phyloP scores from a whole-genome alignment of 53 echinoderm and acorn worm genomes.

The Paracentrotus lividus region DNA sequence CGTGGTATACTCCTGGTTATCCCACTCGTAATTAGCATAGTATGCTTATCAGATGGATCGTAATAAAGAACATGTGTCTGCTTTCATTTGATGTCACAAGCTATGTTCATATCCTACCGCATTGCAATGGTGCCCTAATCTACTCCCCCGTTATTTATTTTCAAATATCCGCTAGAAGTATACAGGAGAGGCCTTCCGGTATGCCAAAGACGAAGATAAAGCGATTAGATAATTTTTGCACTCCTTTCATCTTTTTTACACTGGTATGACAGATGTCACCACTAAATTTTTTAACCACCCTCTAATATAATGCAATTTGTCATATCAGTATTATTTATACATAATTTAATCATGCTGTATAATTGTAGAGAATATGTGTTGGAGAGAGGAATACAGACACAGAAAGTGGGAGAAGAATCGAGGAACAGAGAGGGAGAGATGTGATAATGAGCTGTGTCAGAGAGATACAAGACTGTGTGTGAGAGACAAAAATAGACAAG shows the following conservation, averaged over 20 bases:
- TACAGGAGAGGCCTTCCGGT: slow-evolving; percentile 36
- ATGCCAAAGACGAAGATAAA: neutral
- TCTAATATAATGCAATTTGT: neutral
- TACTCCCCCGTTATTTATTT: neutral
- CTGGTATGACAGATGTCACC: neutral
- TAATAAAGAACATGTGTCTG: slow-evolving; percentile 3
- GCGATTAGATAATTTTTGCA: neutral
- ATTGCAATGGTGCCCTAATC: neutral
- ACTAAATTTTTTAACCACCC: neutral
- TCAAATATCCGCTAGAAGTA: neutral
- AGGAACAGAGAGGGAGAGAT: neutral
- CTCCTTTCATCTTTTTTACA: neutral
- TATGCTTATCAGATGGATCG: neutral
- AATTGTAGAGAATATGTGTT: neutral
- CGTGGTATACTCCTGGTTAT: neutral
- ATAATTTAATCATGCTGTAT: too few relatives aligned
- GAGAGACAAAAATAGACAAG: neutral
- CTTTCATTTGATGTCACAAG: neutral
- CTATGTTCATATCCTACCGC: neutral
- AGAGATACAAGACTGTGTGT: neutral
- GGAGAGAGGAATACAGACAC: neutral
- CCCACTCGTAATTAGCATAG: neutral
- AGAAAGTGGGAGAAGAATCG: neutral
- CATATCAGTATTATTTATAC: neutral
- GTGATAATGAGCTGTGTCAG: neutral